Conservation (phyloP, 2,797 vertebrate species). For the Phalloptychus januarius region DNA sequence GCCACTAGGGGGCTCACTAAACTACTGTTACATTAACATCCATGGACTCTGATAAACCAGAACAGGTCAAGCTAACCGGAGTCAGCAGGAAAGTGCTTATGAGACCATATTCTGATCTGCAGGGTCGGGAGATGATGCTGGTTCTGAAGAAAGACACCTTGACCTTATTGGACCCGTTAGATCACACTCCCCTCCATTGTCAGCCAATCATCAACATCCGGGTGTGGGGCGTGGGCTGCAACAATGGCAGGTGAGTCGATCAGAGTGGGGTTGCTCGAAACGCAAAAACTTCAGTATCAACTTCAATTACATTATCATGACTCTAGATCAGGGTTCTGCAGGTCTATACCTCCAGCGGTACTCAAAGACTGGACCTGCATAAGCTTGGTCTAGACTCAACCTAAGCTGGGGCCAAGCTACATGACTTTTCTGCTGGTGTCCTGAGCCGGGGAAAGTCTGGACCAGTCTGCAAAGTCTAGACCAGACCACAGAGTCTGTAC, state of each 20-base stretch:
- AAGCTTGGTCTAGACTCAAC: not conserved
- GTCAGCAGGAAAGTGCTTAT: not conserved
- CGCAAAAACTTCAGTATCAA: not conserved
- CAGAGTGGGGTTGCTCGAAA: not conserved
- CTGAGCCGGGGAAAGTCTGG: not conserved
- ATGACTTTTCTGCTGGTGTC: not conserved
- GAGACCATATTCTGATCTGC: not conserved
- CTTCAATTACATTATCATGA: not conserved
- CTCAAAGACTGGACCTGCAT: not conserved
- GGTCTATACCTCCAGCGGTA: not conserved
- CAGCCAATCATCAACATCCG: conserved; percentile 96
- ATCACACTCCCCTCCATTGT: conserved; percentile 89
- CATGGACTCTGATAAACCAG: not conserved
- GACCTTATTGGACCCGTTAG: conserved; percentile 90
- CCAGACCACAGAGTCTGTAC: too few relatives aligned
- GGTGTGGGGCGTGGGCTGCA: conserved; percentile 96
- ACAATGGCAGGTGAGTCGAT: conserved; percentile 90
- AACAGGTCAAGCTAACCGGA: not conserved
- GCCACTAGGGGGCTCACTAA: not conserved
- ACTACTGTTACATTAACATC: not conserved
- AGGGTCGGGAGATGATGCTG: conserved; percentile 95
- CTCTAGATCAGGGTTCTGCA: not conserved
- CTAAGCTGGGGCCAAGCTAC: not conserved
- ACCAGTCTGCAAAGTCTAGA: not conserved
- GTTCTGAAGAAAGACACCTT: conserved; percentile 95